Conservation (phyloP, 2,797 vertebrate species). For the Cossypha niveicapilla region DNA sequence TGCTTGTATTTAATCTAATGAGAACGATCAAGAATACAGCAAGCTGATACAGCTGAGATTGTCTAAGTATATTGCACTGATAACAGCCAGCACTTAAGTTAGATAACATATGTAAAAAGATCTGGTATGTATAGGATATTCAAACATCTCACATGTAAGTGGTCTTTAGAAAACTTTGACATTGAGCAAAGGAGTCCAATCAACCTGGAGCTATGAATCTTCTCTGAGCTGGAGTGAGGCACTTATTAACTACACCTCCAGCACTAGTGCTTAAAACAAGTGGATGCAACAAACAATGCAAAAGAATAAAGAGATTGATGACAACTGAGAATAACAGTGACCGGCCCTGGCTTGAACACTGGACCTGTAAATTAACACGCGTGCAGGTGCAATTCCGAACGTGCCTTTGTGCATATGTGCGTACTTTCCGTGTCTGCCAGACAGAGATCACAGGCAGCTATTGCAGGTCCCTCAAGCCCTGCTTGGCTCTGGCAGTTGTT, state of each 20-base stretch:
- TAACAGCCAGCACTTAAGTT: background rate
- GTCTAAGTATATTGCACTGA: background rate
- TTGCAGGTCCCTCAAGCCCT: background rate
- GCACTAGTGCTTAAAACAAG: background rate
- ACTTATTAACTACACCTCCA: background rate
- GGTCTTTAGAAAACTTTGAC: background rate
- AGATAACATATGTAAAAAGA: background rate
- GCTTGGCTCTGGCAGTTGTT: background rate
- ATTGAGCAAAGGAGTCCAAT: background rate
- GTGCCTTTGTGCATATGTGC: background rate
- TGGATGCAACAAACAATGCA: background rate
- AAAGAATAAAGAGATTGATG: background rate
- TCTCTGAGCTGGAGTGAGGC: background rate
- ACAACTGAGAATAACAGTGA: background rate
- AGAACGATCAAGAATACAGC: background rate
- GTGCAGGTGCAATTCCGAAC: constrained; percentile 13
- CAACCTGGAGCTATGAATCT: background rate
- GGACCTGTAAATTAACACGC: background rate
- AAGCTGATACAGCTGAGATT: background rate
- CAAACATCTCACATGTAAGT: background rate
- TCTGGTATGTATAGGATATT: background rate
- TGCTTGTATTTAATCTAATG: background rate
- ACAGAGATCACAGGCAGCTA: background rate
- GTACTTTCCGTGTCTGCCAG: background rate
- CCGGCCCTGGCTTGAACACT: background rate